Percentiles rank a stretch among this genome's conserved stretches.
phyloP scores from a whole-genome alignment of 2,888 invertebrate species.

The Eupithecia exiguata region DNA sequence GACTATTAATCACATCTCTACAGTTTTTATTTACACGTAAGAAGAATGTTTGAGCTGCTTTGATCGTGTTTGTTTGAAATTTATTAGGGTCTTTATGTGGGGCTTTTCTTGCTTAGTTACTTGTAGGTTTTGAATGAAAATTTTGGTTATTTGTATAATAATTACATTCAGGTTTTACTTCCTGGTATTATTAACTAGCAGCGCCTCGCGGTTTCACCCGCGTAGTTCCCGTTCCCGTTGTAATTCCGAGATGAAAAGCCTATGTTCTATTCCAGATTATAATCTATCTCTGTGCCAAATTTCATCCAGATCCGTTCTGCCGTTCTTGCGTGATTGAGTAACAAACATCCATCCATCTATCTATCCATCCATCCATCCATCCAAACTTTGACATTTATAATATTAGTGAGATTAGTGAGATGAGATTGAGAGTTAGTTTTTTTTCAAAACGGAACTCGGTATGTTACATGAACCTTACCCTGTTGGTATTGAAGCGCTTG shows the following conservation, averaged over 20 bases:
- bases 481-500: neutral
- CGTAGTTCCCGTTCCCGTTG: no score
- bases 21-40: constrained; percentile 79
- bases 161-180: constrained; percentile 35
- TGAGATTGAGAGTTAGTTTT: constrained; percentile 32
- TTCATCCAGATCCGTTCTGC: no score
- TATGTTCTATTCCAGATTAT: no score
- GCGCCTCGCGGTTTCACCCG: no score
- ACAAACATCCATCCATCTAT: no score
- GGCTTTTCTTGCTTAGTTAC: constrained; percentile 56
- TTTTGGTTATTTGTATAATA: constrained; percentile 38
- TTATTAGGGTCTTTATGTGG: constrained; percentile 65
- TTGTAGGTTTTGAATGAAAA: constrained; percentile 46
- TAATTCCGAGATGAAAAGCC: no score
- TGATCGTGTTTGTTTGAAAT: constrained; percentile 73
- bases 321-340: no score
- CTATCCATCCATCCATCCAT: no score
- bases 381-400: no score
- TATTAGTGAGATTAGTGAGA: no score
- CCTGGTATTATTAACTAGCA: constrained; percentile 43
- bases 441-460: neutral
- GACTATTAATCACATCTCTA: constrained; percentile 82
- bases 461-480: no score
- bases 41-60: constrained; percentile 70
- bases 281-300: no score